Conservation (phyloP, 2,888 invertebrate genomes). For the Nymphalis polychloros region DNA sequence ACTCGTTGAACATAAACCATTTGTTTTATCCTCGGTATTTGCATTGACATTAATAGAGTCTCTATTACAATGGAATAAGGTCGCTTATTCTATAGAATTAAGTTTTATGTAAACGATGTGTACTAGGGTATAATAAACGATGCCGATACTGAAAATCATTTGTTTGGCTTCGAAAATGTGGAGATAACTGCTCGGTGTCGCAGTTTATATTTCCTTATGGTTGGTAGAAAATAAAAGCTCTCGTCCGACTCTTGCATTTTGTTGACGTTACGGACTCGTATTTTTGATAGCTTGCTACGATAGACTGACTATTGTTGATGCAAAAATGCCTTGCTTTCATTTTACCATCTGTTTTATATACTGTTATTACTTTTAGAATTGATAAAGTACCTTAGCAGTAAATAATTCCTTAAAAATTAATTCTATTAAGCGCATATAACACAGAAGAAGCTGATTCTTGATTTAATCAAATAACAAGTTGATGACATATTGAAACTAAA, state of each 20-base stretch:
- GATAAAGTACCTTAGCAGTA: background rate
- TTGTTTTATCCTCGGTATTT: slow-evolving; percentile 50
- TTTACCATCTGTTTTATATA: background rate
- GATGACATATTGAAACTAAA: too few species aligned
- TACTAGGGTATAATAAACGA: slow-evolving; percentile 68
- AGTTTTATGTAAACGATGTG: slow-evolving; percentile 44
- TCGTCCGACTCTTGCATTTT: slow-evolving; percentile 18
- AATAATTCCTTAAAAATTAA: background rate
- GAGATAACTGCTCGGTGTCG: slow-evolving; percentile 41
- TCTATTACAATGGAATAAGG: slow-evolving; percentile 25
- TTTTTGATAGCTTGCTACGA: slow-evolving; percentile 13
- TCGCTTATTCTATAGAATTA: slow-evolving; percentile 14
- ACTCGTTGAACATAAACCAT: slow-evolving; percentile 63
- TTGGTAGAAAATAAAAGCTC: slow-evolving; percentile 48
- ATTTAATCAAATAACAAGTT: too few species aligned
- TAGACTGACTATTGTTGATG: slow-evolving; percentile 2
- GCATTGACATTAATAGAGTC: slow-evolving; percentile 15
- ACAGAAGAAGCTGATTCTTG: too few species aligned
- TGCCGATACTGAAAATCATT: slow-evolving; percentile 65
- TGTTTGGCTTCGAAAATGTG: slow-evolving; percentile 62
- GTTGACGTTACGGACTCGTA: slow-evolving; percentile 22
- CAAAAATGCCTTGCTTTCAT: background rate
- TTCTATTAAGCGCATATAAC: too few species aligned
- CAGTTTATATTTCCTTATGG: slow-evolving; percentile 35
- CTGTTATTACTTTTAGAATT: background rate